Evolutionary conservation across 2,888 invertebrate genomes (phyloP).

Genomic region (Sclerodermus sp.): DNA sequence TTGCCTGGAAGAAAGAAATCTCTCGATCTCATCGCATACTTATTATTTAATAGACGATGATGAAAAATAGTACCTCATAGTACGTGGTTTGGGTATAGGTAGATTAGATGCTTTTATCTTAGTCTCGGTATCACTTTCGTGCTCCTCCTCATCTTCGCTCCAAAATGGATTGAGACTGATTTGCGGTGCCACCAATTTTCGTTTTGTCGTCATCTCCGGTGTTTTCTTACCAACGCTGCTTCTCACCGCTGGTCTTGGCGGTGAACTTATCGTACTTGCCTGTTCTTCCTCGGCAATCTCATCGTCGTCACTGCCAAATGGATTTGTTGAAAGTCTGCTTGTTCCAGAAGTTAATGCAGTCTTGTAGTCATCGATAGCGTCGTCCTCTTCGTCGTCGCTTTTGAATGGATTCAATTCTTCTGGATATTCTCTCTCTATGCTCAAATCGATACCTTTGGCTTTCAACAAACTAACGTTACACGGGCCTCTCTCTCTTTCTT

Average conservation of each 20-base stretch:
- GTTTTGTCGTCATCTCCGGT: conserved; percentile 26
- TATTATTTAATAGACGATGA: conserved; percentile 23
- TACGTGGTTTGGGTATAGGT: conserved; percentile 60
- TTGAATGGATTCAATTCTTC: conserved; percentile 83
- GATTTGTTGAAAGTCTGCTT: conserved; percentile 61
- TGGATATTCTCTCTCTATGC: conserved; percentile 64
- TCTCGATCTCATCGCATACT: conserved; percentile 6
- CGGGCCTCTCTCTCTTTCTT: no score
- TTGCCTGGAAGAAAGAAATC: conserved; percentile 24
- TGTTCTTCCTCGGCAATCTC: conserved; percentile 49
- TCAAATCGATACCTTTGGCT: conserved; percentile 26
- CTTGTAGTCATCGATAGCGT: conserved; percentile 45
- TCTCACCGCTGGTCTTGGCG: conserved; percentile 54
- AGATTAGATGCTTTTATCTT: conserved; percentile 18
- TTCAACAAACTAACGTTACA: conserved; percentile 17
- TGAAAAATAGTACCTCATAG: conserved; percentile 49
- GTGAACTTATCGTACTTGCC: conserved; percentile 16
- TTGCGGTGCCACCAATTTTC: conserved; percentile 60
- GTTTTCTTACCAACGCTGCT: conserved; percentile 28
- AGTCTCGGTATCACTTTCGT: conserved; percentile 44
- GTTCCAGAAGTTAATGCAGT: conserved; percentile 7
- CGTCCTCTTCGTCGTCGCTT: conserved; percentile 70
- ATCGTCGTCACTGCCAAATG: conserved; percentile 70
- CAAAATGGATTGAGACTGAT: conserved; percentile 72
- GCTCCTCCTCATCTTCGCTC: conserved; percentile 71